Evolutionary conservation across 2,888 invertebrate species (phyloP), one percentile per base, ranked within the genome.

Genomic region (Cremastinae sp.): DNA sequence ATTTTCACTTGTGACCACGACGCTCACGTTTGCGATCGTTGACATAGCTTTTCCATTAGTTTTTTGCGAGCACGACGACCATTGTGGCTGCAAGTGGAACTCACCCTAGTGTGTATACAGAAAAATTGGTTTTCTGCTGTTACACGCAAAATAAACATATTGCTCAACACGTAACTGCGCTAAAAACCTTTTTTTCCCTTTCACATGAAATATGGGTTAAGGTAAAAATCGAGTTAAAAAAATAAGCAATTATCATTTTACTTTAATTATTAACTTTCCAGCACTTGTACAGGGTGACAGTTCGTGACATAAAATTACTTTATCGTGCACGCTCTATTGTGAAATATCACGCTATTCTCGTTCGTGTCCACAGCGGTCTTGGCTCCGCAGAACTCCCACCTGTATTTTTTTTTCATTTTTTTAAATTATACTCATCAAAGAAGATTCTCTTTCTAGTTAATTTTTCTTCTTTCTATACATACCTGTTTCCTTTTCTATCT

Each of bases 401-500:
- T 88, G 66, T 58, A 41, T 69, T 58, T 59, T 58, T 58, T 56
- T 56, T 72, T 62, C 22, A 59, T 49, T 58, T 45, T 53, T n/a
- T 56, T 49, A 22, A 72, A 64, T 68, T 54, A 73, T 49, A 65
- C 47, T 45, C n/a, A 47, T 75, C 38, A 61, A 65, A 47, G 28
- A 41, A 59, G 16, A 43, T 28, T 20, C 22, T 59, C 43, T n/a
- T 3, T 20, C 14, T 22, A 9, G 7, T 12, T 28, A 28, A 14
- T 1, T 28, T 47, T 16, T 18, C 2, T 1, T 47, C 5, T 2
- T 16, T 47, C 1, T 47, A 45, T 43, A 61, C 28, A 54, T 81
- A 86, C 89, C 87, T 87, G 65, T 87, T 83, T 28, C 86, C 87
- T 59, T 79, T 85, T 47, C 87, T 82, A 78, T 89, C 87, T 73